A percentile compares a stretch with the other conserved stretches of the same genome.
phyloP scores from a whole-genome alignment of 2,113 vertebrate genomes.

The Prunella himalayana region DNA sequence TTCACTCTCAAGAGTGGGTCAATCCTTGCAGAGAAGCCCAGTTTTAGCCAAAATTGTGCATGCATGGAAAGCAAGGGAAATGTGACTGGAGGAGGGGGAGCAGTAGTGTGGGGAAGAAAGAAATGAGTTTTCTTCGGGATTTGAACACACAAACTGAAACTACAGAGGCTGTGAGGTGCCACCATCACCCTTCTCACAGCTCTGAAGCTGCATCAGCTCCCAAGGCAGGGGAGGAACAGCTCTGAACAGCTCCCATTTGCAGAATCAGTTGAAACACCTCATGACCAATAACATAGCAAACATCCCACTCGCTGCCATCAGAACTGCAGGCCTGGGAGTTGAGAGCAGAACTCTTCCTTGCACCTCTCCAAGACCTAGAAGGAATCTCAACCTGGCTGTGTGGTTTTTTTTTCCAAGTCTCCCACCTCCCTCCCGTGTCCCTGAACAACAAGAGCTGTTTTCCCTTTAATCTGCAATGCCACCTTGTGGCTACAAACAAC shows the following conservation, averaged over 20 bases:
- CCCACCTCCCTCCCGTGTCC: background rate
- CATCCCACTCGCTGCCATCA: background rate
- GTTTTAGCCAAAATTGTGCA: background rate
- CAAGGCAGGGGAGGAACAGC: background rate
- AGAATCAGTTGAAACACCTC: background rate
- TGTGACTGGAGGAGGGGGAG: too few species aligned
- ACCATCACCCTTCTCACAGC: background rate
- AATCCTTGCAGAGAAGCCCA: background rate
- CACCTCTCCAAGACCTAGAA: background rate
- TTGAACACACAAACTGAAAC: background rate
- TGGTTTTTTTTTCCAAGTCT: background rate
- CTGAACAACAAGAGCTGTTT: background rate
- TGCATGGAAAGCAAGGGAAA: background rate
- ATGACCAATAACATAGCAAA: background rate
- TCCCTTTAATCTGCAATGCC: slow-evolving; percentile 79
- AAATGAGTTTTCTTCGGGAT: background rate
- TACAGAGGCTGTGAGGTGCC: background rate
- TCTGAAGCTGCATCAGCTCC: background rate
- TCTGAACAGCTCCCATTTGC: background rate
- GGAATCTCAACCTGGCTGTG: background rate
- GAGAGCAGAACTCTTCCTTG: background rate
- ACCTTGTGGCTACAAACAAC: slow-evolving; percentile 70
- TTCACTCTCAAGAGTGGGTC: background rate
- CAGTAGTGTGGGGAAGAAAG: background rate
- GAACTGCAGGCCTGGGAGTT: background rate